These are phyloP conservation scores for Natrix natrix DNA, from an alignment of 2,797 vertebrate species.

Conservation along the genomic window DNA sequence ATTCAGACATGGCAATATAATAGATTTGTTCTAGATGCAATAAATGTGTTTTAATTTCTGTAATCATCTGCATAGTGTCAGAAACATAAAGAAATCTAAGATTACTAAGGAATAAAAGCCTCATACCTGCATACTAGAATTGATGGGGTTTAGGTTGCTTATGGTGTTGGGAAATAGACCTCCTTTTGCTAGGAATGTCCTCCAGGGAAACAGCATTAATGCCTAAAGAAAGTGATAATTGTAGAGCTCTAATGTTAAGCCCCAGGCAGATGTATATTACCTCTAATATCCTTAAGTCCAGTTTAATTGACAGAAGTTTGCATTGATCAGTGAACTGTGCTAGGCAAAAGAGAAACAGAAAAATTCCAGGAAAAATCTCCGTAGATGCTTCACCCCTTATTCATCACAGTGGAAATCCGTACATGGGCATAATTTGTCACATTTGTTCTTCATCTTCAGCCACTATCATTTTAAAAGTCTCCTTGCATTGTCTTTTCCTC, in stretches of 20 bases:
- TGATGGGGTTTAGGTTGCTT: constrained; percentile 69
- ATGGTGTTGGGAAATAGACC: constrained; percentile 70
- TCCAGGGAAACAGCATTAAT: constrained; percentile 74
- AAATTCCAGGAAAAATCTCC: background rate
- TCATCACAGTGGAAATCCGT: background rate
- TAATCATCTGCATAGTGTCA: background rate
- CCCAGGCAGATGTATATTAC: background rate
- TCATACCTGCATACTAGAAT: constrained; percentile 76
- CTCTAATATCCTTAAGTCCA: background rate
- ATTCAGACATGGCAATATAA: background rate
- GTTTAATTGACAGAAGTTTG: background rate
- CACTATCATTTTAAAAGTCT: background rate
- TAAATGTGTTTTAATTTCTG: background rate
- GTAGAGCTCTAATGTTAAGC: constrained; percentile 4
- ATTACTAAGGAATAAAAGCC: constrained; percentile 17
- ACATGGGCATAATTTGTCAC: background rate
- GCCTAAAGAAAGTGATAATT: constrained; percentile 58
- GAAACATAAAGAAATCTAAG: background rate
- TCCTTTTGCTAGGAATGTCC: constrained; percentile 71
- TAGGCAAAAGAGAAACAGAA: background rate
- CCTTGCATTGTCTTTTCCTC: background rate
- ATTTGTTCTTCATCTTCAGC: background rate
- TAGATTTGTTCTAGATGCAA: background rate
- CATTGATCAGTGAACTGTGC: background rate
- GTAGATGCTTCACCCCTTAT: background rate